Evolutionary conservation across 2,797 vertebrate species (phyloP).

Genomic region (Merluccius polli): DNA sequence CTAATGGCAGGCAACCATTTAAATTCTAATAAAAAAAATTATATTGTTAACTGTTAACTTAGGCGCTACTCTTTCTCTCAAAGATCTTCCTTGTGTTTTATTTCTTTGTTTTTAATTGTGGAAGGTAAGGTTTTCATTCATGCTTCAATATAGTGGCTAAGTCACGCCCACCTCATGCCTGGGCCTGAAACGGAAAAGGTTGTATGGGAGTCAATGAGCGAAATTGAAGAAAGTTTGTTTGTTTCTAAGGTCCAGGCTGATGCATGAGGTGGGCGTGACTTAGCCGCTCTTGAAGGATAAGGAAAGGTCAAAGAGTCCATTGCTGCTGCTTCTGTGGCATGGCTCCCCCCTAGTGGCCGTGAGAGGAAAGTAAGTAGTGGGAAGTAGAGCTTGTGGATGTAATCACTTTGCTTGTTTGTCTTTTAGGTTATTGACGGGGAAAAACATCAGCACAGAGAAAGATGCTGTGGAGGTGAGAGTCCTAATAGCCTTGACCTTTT

Average conservation of each 20-base stretch:
- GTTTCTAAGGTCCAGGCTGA: too few species aligned
- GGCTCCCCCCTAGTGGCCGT: slow-evolving; percentile 45
- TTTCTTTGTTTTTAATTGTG: not conserved
- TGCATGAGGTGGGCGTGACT: too few species aligned
- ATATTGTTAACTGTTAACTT: too few species aligned
- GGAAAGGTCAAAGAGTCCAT: not conserved
- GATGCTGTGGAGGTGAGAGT: slow-evolving; percentile 85
- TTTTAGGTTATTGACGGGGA: slow-evolving; percentile 87
- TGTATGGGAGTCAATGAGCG: too few species aligned
- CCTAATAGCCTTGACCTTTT: not conserved
- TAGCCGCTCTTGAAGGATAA: not conserved
- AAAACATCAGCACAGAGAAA: slow-evolving; percentile 90
- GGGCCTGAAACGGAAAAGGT: not conserved
- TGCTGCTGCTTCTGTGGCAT: slow-evolving; percentile 10
- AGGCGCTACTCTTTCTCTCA: not conserved
- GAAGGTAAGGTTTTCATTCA: not conserved
- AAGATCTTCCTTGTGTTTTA: not conserved
- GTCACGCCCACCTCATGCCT: not conserved
- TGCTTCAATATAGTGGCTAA: not conserved
- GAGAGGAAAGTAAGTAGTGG: not conserved
- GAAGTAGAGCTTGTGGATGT: not conserved
- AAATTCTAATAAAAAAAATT: not conserved
- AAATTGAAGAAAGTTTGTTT: not conserved
- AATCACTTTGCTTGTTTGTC: not conserved
- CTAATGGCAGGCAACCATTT: not conserved